Evolutionary conservation across 2,797 vertebrate genomes (phyloP).

Genomic region (Scomberomorus guttatus): DNA sequence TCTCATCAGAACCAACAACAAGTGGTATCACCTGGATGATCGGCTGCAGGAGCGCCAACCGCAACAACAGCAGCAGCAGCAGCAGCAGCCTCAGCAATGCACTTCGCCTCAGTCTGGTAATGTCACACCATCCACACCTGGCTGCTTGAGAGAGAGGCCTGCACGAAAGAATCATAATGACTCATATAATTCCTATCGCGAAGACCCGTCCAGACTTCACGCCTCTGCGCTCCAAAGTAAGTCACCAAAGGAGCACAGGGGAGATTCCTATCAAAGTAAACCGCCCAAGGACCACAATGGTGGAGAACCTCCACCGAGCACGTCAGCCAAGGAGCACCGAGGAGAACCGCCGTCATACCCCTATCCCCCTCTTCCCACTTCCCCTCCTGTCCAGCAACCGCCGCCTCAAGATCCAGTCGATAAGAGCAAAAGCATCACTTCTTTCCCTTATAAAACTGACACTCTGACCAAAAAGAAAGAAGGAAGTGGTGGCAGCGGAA

Average conservation of each 20-base stretch:
- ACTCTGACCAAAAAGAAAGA: constrained; percentile 98
- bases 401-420: constrained; percentile 86
- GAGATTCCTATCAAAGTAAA: constrained; percentile 78
- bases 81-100: constrained; percentile 88
- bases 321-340: constrained; percentile 87
- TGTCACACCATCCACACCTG: constrained; percentile 94
- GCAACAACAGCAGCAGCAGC: constrained; percentile 79
- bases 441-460: constrained; percentile 97
- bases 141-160: constrained; percentile 94
- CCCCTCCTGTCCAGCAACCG: constrained; percentile 88
- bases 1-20: constrained; percentile 99
- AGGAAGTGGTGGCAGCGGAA: constrained; percentile 82
- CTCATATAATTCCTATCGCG: constrained; percentile 95
- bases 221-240: constrained; percentile 93
- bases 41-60: constrained; percentile 93
- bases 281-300: constrained; percentile 88
- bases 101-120: constrained; percentile 95
- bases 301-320: constrained; percentile 84
- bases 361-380: constrained; percentile 85
- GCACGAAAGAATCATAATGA: constrained; percentile 96
- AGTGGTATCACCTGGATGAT: constrained; percentile 99
- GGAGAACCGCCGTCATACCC: constrained; percentile 87
- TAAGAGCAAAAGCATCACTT: constrained; percentile 95
- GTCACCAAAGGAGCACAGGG: constrained; percentile 88
- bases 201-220: constrained; percentile 93